A percentile compares a stretch with the other conserved stretches of the same genome.
Conservation (phyloP, 2,797 vertebrate species). For the Muraenolepis orangiensis region DNA sequence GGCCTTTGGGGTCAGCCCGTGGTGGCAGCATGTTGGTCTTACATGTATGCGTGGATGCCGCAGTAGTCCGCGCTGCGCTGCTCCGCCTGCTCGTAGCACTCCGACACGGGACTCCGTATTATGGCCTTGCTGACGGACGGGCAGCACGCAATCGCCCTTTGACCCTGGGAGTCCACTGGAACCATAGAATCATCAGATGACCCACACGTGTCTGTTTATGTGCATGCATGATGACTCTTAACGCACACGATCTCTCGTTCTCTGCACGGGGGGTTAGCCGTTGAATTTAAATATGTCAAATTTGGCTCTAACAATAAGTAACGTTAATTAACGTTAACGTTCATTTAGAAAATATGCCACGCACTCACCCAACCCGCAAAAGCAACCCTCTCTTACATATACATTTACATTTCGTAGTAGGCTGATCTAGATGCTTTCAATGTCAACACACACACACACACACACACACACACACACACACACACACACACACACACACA, state of each 20-base stretch:
- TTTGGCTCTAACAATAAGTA: no score
- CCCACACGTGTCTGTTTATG: background rate
- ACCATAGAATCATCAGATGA: constrained; percentile 2
- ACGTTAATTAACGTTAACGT: no score
- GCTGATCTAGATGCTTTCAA: no score
- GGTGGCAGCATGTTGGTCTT: background rate
- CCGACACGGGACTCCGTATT: background rate
- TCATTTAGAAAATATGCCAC: no score
- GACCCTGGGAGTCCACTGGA: background rate
- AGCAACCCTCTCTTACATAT: no score
- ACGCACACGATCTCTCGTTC: background rate
- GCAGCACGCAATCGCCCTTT: constrained; percentile 3
- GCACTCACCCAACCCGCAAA: background rate
- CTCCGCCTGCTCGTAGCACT: constrained; percentile 2
- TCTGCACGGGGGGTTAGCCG: no score
- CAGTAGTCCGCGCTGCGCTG: background rate
- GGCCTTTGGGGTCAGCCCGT: no score
- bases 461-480: background rate
- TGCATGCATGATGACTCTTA: background rate
- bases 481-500: background rate
- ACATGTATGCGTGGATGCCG: constrained; percentile 4
- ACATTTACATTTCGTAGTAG: no score
- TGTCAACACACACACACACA: background rate
- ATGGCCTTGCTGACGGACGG: no score
- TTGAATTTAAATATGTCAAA: no score